Conservation (phyloP, 2,888 invertebrate genomes). For the Cactoblastis cactorum region DNA sequence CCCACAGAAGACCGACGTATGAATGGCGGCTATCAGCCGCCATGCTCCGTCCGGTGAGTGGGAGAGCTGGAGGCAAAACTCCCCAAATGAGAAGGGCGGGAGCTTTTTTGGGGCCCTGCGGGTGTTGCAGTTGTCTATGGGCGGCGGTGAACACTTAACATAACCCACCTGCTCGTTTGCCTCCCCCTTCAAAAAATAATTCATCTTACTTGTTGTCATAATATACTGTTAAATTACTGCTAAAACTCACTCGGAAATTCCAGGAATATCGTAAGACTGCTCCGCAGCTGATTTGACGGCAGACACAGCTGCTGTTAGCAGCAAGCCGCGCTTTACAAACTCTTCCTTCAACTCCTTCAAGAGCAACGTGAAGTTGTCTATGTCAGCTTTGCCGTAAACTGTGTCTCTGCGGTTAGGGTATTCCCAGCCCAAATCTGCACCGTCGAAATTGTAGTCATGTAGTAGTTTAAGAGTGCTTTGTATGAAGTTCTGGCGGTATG, state of each 20-base stretch:
- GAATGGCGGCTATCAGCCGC: too few species aligned
- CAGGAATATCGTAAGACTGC: conserved; percentile 79
- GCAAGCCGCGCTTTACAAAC: conserved; percentile 71
- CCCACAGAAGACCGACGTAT: too few species aligned
- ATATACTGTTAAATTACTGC: neutral
- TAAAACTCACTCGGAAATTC: conserved; percentile 67
- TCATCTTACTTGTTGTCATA: too few species aligned
- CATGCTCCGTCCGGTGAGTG: too few species aligned
- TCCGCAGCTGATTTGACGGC: conserved; percentile 68
- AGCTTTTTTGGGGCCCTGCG: too few species aligned
- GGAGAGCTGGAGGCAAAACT: too few species aligned
- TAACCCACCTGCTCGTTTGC: too few species aligned
- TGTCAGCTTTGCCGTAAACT: conserved; percentile 58
- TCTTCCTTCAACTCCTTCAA: conserved; percentile 76
- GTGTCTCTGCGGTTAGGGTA: conserved; percentile 81
- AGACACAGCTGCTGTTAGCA: conserved; percentile 81
- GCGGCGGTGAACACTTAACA: too few species aligned
- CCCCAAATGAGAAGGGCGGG: too few species aligned
- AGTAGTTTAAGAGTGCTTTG: conserved; percentile 76
- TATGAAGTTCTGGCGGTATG: conserved; percentile 74
- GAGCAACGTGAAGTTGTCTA: conserved; percentile 71
- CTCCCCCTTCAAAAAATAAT: too few species aligned
- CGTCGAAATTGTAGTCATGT: conserved; percentile 81
- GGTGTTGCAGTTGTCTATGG: too few species aligned
- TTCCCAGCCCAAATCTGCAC: conserved; percentile 87